Percentiles rank a stretch among this genome's conserved stretches.
phyloP scores from a whole-genome alignment of 2,797 vertebrate species.

The Poecilia velifera region DNA sequence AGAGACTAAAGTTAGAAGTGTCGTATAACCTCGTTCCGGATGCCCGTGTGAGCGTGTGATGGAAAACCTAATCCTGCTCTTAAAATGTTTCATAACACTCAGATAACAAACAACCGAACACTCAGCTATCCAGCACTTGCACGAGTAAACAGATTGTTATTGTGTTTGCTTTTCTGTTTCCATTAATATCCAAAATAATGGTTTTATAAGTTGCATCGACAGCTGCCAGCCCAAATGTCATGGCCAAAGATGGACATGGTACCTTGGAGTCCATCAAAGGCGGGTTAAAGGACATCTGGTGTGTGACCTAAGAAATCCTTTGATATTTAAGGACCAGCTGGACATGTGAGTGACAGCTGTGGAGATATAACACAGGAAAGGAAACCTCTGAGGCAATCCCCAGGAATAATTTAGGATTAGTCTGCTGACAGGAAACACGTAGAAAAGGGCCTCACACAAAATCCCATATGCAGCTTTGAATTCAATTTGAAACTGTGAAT shows the following conservation, averaged over 20 bases:
- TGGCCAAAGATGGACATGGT: slow-evolving; percentile 45
- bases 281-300: background rate
- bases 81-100: slow-evolving; percentile 46
- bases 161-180: slow-evolving; percentile 24
- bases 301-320: slow-evolving; percentile 34
- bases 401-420: slow-evolving; percentile 24
- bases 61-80: slow-evolving; percentile 65
- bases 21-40: slow-evolving; percentile 58
- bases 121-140: slow-evolving; percentile 20
- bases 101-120: slow-evolving; percentile 43
- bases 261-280: slow-evolving; percentile 23
- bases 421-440: background rate
- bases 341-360: slow-evolving; percentile 26
- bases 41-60: slow-evolving; percentile 52
- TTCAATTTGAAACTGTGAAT: background rate
- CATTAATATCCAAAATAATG: slow-evolving; percentile 15
- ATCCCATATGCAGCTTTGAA: background rate
- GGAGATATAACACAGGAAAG: slow-evolving; percentile 24
- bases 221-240: slow-evolving; percentile 20
- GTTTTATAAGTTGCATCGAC: slow-evolving; percentile 6
- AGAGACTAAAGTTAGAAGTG: slow-evolving; percentile 72
- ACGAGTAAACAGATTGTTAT: slow-evolving; percentile 20
- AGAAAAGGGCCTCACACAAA: no score
- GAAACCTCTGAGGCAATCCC: slow-evolving; percentile 38
- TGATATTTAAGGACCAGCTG: slow-evolving; percentile 29